Base-by-base conservation (phyloP, 2,888 invertebrate species). In the Hydriomena furcata region DNA sequence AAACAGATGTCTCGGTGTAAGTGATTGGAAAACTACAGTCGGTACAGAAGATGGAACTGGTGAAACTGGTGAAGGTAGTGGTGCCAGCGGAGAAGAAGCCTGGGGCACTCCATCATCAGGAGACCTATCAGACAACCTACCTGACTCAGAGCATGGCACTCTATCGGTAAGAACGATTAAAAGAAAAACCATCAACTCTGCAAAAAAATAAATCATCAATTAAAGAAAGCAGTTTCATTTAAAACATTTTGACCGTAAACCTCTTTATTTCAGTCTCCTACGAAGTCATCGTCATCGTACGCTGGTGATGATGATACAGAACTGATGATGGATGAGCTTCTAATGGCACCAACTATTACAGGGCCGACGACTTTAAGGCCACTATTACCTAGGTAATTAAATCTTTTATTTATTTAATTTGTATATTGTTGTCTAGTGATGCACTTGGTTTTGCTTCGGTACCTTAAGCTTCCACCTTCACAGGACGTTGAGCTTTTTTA, bases 101-200 rank as follows among this genome's bases (percentile, higher is more conserved):
- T 97, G 96, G 96, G 96, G 96, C 0, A 96, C 96, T 0, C 96
- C 96, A 2, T 96, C 96, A 0, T 96, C 96, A 61, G 96, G 96
- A 2, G 96, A 96, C 12, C 93, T 96, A 27, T 93, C 95, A 60
- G 96, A 96, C 63, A 95, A 96, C 58, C 89, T 94, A 6, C 93
- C 92, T 1, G 92, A 93, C 72, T 94, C 93, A 23, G 94, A 94
- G 55, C 92, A 91, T 69, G 93, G 94, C 57, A 93, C 93, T 0
- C 82, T 93, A 60, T 93, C 93, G 82, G 93, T 93, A 82, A 90
- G 90, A 68, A 20, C 10, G 3, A 24, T 30, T 23, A 7, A 2
- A 0, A 8, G 8, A 27, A 70, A 58, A 61, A 56, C 69, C 2
- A 17, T 17, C 17, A 17, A 17, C 4, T 17, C n/a, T n/a, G n/a